Base-by-base conservation (phyloP, 2,888 invertebrate species). In the Euclidia mi region DNA sequence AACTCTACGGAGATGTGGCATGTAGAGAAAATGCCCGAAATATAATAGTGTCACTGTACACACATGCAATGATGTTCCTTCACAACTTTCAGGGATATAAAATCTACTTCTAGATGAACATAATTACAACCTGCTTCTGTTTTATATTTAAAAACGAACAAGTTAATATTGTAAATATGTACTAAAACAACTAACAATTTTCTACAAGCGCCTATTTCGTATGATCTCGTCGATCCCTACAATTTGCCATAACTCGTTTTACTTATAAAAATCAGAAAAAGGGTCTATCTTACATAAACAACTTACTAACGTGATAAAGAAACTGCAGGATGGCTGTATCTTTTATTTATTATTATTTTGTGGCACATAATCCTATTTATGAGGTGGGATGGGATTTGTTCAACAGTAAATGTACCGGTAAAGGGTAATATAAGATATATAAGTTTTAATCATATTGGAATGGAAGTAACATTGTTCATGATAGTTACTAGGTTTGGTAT, bases 211-310 rank as follows among this genome's bases (percentile, higher is more conserved):
- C 15, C 14, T 9, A 46, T 14, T 11, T 31, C 9, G 10, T 18
- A 48, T 40, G 20, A 20, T 17, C 11, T 17, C 9, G 11, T 31
- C 18, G 20, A 20, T n/a, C 41, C 41, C 11, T 14, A 41, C 41
- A 41, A 31, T 48, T 48, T 40, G 32, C 40, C 14, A 28, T 41
- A 48, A 48, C 32, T 32, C 48, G 20, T 41, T 48, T 32, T 41
- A 48, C 32, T 48, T 25, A 48, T 32, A 48, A 41, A 41, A 48
- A 48, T 48, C 40, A 48, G 31, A 41, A 32, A 34, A 46, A 10
- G 18, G 38, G 31, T 31, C 47, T 20, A 18, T 20, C 38, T 17
- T 7, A 17, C 14, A 15, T 41, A n/a, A n/a, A 41, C 11, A 49
- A 34, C 15, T 34, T 14, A 41, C 12, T 25, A 49, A 17, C 20